Conservation (phyloP, 2,113 vertebrate genomes). For the Phylloscopus trochiloides region DNA sequence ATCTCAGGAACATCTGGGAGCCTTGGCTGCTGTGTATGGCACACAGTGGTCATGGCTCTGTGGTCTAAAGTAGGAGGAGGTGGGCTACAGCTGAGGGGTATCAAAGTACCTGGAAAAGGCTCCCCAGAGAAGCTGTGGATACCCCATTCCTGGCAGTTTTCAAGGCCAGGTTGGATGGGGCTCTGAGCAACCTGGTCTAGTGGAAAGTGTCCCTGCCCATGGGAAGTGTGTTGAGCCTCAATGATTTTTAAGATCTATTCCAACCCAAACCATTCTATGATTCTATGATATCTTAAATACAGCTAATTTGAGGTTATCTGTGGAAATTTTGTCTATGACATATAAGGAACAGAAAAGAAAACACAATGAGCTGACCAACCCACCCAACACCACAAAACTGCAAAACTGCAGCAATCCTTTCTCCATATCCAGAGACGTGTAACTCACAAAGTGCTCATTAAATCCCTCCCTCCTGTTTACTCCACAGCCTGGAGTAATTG, state of each 20-base stretch:
- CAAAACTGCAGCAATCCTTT: background rate
- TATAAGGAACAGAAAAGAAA: background rate
- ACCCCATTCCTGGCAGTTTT: background rate
- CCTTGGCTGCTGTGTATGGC: background rate
- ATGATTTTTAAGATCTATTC: background rate
- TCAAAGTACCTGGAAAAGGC: background rate
- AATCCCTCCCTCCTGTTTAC: background rate
- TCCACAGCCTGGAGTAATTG: background rate
- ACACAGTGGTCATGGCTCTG: background rate
- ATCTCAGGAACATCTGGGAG: background rate
- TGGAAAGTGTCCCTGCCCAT: background rate
- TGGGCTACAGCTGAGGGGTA: background rate
- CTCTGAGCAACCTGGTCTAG: background rate
- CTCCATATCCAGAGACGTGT: background rate
- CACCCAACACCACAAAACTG: background rate
- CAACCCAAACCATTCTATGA: background rate
- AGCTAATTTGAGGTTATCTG: background rate
- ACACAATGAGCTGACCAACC: background rate
- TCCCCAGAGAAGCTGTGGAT: background rate
- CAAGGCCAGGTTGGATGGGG: background rate
- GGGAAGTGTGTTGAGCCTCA: fast-evolving
- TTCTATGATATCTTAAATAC: background rate
- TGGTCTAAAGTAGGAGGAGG: background rate
- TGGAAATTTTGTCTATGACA: background rate
- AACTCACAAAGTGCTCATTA: background rate